Evolutionary conservation across 2,888 invertebrate species (phyloP).

Genomic region (Rhopalosiphum nymphaeae): DNA sequence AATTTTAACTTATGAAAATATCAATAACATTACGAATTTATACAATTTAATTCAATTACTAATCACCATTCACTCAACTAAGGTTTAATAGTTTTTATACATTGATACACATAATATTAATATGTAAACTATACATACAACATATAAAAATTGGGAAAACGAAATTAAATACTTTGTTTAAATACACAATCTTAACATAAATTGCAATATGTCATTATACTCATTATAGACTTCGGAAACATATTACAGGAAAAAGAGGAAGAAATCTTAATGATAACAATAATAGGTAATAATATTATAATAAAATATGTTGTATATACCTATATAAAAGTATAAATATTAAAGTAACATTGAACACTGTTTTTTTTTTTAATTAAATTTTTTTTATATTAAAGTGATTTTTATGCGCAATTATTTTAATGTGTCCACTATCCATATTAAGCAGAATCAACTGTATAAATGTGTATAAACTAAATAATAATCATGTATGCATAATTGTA

Average conservation of each 20-base stretch:
- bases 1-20: too few relatives aligned
- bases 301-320: neutral
- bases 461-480: too few relatives aligned
- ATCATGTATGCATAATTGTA: too few relatives aligned
- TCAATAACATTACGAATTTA: too few relatives aligned
- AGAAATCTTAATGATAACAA: neutral
- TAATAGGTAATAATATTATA: neutral
- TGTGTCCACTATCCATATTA: too few relatives aligned
- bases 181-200: neutral
- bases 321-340: neutral
- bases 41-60: neutral
- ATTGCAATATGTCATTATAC: neutral
- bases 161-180: neutral
- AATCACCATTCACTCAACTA: neutral
- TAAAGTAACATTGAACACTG: too few relatives aligned
- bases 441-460: too few relatives aligned
- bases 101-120: neutral
- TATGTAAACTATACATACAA: neutral
- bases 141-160: neutral
- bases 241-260: neutral
- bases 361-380: too few relatives aligned
- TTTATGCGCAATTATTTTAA: too few relatives aligned
- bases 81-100: neutral
- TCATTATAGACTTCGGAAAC: neutral
- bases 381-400: too few relatives aligned